phyloP scores from a whole-genome alignment of 2,888 invertebrate species.

The Clitarchus hookeri region DNA sequence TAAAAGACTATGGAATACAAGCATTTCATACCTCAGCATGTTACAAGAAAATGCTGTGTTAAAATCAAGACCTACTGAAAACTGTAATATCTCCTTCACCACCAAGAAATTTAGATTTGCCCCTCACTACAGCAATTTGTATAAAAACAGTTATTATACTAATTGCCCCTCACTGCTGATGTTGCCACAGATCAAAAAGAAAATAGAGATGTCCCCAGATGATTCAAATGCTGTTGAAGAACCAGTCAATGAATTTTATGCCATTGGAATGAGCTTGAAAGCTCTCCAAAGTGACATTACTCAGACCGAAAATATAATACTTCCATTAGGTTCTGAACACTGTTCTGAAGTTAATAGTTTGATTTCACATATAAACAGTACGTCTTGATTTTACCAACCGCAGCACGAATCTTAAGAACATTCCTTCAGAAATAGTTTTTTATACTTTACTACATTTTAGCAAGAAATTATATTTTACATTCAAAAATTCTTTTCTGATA shows the following conservation, averaged over 20 bases:
- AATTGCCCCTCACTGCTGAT: background rate
- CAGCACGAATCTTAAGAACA: background rate
- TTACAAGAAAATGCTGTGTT: background rate
- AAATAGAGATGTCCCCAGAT: constrained; percentile 20
- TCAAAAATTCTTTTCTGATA: background rate
- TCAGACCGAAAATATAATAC: constrained; percentile 30
- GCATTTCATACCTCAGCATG: constrained; percentile 19
- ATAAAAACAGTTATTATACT: background rate
- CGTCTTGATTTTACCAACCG: background rate
- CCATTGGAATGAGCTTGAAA: constrained; percentile 37
- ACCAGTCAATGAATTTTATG: constrained; percentile 33
- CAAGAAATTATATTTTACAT: background rate
- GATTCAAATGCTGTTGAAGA: background rate
- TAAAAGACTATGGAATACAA: background rate
- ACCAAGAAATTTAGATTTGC: background rate
- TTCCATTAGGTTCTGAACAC: constrained; percentile 32
- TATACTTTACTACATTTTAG: background rate
- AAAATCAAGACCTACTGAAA: constrained; percentile 18
- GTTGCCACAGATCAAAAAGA: constrained; percentile 35
- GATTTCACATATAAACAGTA: background rate
- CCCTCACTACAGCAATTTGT: background rate
- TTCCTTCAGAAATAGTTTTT: background rate
- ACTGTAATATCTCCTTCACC: background rate
- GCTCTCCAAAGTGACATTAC: constrained; percentile 23
- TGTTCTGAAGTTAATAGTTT: background rate